Evolutionary conservation across 2,113 vertebrate genomes (phyloP), one percentile per base, ranked within the genome.

Genomic region (Phasianus colchicus): DNA sequence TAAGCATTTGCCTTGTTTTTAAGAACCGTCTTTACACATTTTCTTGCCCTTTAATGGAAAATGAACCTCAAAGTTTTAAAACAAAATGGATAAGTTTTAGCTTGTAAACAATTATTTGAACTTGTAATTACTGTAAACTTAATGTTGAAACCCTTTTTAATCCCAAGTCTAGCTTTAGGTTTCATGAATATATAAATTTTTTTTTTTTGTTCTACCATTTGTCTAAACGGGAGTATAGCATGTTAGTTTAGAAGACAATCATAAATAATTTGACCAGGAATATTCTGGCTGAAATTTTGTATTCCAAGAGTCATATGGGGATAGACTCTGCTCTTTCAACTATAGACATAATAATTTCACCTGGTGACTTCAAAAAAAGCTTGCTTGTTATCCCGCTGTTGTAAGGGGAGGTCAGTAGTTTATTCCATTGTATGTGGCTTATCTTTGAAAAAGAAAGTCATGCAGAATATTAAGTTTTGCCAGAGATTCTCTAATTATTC

Each of bases 361-460:
- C 7, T 72, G 64, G 61, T 36, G 11, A 40, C 45, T 94, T 92
- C 16, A 79, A 21, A 48, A 11, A 77, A 52, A 14, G 0, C 36
- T 36, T 32, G 6, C 0, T 1, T 30, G 32, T 58, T 79, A 45
- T 88, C 17, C n/a, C 16, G 54, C 30, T 64, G 24, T 32, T 93
- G 32, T 24, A 88, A 91, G 40, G 15, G 13, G 5, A 65, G 40
- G 17, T 16, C 13, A 78, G 42, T 9, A 34, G 1, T 87, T 82
- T 67, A 65, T 80, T 80, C 10, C 38, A 40, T 75, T 58, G 40
- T 77, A 57, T 30, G 47, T 82, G 52, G 20, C 14, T 91, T 86
- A 74, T 40, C 64, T 93, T 92, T 86, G 52, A 78, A 93, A 60
- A 91, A 67, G 25, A 89, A 89, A 69, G 36, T 3, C 14, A 76